These are phyloP conservation scores for Chaetogeoica ovagalla DNA, from an alignment of 2,888 invertebrate species.

Conservation along the genomic window DNA sequence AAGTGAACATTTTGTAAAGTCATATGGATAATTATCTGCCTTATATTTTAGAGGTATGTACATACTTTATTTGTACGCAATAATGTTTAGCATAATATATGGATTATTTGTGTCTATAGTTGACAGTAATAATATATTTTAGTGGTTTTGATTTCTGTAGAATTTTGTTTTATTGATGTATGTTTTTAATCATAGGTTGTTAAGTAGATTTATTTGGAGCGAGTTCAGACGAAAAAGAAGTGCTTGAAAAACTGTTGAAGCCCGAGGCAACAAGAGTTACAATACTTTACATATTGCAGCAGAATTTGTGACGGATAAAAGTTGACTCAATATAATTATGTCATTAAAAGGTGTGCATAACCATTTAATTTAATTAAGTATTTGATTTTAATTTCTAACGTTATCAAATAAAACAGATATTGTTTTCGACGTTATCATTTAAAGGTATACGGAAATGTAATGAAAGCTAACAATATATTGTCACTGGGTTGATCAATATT, in stretches of 20 bases:
- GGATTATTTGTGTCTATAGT: too few relatives aligned
- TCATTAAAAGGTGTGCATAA: constrained; percentile 75
- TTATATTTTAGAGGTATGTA: constrained; percentile 72
- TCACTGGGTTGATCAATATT: constrained; percentile 82
- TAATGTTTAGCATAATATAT: not conserved
- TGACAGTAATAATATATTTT: too few relatives aligned
- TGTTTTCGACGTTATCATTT: constrained; percentile 78
- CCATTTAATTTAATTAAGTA: not conserved
- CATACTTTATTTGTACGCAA: constrained; percentile 45
- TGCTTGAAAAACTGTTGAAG: constrained; percentile 77
- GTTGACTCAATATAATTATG: constrained; percentile 74
- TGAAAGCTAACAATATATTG: constrained; percentile 77
- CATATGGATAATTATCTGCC: constrained; percentile 80
- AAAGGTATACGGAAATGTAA: constrained; percentile 78
- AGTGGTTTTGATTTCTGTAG: too few relatives aligned
- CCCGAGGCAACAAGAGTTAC: constrained; percentile 82
- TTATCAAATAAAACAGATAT: constrained; percentile 58
- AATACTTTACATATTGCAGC: constrained; percentile 82
- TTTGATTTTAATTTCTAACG: not conserved
- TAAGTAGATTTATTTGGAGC: constrained; percentile 86
- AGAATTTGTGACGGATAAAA: constrained; percentile 75
- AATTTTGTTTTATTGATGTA: too few relatives aligned
- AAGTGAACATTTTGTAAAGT: constrained; percentile 71
- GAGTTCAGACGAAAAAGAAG: constrained; percentile 88
- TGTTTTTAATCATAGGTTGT: constrained; percentile 66